Base-by-base conservation (phyloP, 1,140 invertebrate genomes). In the Magallana ariakensis region DNA sequence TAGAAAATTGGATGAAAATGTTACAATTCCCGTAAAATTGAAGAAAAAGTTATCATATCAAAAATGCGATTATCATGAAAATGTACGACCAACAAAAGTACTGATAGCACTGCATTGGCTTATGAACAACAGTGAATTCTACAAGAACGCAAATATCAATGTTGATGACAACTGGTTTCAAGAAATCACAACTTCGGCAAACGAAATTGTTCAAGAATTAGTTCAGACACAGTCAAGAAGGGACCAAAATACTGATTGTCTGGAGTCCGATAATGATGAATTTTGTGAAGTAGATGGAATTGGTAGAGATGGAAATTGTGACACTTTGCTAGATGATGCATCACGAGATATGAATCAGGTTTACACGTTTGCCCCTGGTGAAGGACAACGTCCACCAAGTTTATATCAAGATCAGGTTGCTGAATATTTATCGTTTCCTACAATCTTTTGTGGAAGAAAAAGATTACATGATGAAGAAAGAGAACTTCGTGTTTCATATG, bases 391-490 rank as follows among this genome's bases (percentile, higher is more conserved):
- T 19, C 86, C 86, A 33, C 46, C 85, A 33, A 87, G 86, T 70
- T 75, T 87, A 22, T 85, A 81, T 84, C 58, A 85, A 83, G 88
- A 87, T 60, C 15, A 85, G 22, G 62, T 83, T 85, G 87, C 88
- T 19, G 86, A 87, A n/a, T 85, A 56, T 85, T 75, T 90, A 6
- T 80, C 85, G n/a, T 90, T 90, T 86, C 90, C 88, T 55, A 81
- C 87, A 55, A 89, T 90, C 85, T 90, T 87, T 84, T 88, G 89
- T 88, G 90, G 90, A 5, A 80, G 89, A 80, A 80, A 56, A 80
- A 60, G 88, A 81, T 10, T 19, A 19, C 33, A 46, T 9, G 81
- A 87, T 82, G 54, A 86, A 56, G 22, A 70, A 16, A 0, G 86
- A n/a, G 2, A 7, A n/a, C 33, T 87, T 7, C 86, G 80, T 55